Evolutionary conservation across 2,113 vertebrate genomes (phyloP).

Genomic region (Craseonycteris thonglongyai): DNA sequence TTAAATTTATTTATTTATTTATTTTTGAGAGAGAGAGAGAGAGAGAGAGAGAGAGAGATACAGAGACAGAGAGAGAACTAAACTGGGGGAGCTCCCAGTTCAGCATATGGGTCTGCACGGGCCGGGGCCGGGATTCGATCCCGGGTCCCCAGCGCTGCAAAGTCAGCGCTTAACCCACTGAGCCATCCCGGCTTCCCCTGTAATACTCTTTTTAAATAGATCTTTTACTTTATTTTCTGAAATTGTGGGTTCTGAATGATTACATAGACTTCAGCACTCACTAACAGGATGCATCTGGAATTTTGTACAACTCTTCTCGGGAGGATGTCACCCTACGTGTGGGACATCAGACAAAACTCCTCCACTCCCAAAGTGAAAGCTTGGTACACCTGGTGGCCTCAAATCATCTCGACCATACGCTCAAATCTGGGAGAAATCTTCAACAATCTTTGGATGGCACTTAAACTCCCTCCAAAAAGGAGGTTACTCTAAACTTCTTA

Average conservation of each 20-base stretch:
- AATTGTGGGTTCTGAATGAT: background rate
- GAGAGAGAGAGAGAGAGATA: too few relatives aligned
- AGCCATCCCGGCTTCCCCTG: too few relatives aligned
- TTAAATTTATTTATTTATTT: too few relatives aligned
- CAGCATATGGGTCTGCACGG: too few relatives aligned
- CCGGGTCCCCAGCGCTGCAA: too few relatives aligned
- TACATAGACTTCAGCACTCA: background rate
- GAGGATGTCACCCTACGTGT: background rate
- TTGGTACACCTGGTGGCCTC: fast-evolving
- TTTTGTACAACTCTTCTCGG: background rate
- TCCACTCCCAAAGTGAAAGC: background rate
- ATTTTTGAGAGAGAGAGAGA: too few relatives aligned
- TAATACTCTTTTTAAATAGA: background rate
- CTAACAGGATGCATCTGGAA: background rate
- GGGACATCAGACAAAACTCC: fast-evolving
- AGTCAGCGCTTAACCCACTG: too few relatives aligned
- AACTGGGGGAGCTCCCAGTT: too few relatives aligned
- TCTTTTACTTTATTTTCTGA: background rate
- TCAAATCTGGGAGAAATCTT: background rate
- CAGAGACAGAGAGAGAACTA: too few relatives aligned
- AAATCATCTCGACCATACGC: too few relatives aligned
- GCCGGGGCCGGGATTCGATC: too few relatives aligned
- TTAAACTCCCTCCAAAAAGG: background rate
- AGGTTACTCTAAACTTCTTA: background rate
- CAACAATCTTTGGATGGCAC: background rate